Evolutionary conservation across 2,113 vertebrate genomes (phyloP).

Genomic region (Phasianus colchicus): DNA sequence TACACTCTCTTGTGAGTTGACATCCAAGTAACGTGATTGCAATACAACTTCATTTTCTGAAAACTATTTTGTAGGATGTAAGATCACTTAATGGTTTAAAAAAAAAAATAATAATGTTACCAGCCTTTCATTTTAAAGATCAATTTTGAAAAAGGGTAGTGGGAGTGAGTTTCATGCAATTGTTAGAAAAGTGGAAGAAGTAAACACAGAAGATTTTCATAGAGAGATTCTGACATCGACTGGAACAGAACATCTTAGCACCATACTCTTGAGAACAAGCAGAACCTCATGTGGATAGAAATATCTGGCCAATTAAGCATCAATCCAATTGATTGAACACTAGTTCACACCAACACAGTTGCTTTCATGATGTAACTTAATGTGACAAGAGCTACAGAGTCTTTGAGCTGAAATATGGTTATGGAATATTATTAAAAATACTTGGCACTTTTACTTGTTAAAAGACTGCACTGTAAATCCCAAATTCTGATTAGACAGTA

Average conservation of each 20-base stretch:
- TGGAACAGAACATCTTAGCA: background rate
- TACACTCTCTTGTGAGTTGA: background rate
- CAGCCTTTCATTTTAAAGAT: background rate
- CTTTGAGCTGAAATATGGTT: background rate
- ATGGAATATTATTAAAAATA: background rate
- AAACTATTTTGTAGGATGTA: background rate
- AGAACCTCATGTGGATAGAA: background rate
- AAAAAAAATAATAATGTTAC: background rate
- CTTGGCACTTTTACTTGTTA: slow-evolving; percentile 13
- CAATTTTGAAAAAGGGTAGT: background rate
- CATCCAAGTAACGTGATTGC: rapidly evolving
- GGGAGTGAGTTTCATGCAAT: background rate
- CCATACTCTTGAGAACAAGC: background rate
- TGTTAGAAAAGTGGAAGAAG: background rate
- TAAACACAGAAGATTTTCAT: background rate
- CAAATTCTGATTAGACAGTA: background rate
- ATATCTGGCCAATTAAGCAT: background rate
- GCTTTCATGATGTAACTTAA: background rate
- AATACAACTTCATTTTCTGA: background rate
- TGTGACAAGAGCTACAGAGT: slow-evolving; percentile 14
- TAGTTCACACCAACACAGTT: slow-evolving; percentile 16
- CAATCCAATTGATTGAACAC: background rate
- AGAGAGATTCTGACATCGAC: background rate
- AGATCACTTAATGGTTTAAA: background rate
- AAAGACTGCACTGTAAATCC: background rate